Evolutionary conservation across 2,888 invertebrate genomes (phyloP).

Genomic region (Smittia sp.): DNA sequence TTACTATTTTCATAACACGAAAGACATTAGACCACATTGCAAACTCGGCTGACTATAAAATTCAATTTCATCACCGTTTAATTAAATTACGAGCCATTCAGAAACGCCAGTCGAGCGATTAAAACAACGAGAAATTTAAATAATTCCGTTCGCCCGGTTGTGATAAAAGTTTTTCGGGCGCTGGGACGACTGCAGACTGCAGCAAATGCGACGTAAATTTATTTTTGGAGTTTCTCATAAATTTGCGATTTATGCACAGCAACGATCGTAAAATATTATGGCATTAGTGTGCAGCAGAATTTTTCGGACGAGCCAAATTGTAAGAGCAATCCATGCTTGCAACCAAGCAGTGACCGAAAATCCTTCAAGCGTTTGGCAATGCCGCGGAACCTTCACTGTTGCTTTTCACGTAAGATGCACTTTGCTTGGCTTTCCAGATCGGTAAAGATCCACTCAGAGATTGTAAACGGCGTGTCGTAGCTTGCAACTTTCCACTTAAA

Average conservation of each 20-base stretch:
- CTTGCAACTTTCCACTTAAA: too few species aligned
- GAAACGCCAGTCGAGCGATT: background rate
- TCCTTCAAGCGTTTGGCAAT: too few species aligned
- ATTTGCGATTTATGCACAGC: constrained; percentile 27
- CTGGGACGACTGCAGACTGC: background rate
- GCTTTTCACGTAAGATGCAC: too few species aligned
- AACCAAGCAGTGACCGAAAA: too few species aligned
- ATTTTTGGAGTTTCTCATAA: background rate
- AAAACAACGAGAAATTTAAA: background rate
- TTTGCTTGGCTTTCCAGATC: too few species aligned
- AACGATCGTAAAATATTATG: constrained; percentile 31
- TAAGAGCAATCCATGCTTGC: background rate
- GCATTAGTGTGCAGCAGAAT: background rate
- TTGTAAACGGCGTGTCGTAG: too few species aligned
- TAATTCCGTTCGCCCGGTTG: constrained; percentile 27
- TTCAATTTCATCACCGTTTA: constrained; percentile 18
- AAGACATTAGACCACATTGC: background rate
- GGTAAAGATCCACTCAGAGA: too few species aligned
- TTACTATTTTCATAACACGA: background rate
- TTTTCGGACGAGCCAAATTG: background rate
- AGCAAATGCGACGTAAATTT: background rate
- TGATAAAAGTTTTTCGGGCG: background rate
- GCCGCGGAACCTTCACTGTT: too few species aligned
- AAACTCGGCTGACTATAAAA: background rate
- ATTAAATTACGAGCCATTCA: constrained; percentile 13